Conservation (phyloP, 2,888 invertebrate genomes). For the Macrostomum cliftonense region DNA sequence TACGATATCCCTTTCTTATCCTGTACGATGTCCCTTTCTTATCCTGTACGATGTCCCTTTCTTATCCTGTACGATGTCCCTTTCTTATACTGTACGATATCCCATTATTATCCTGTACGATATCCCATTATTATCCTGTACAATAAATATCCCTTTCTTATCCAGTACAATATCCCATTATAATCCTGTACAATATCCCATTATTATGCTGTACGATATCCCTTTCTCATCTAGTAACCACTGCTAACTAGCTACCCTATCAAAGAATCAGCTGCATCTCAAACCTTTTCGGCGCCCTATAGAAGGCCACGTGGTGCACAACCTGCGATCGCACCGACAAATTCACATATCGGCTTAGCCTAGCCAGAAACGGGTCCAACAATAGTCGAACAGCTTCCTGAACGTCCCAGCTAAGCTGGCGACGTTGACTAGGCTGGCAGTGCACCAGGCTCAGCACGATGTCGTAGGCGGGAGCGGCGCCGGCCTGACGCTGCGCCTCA, state of each 20-base stretch:
- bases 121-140: too few relatives aligned
- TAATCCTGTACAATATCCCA: too few relatives aligned
- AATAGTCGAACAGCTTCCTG: constrained; percentile 49
- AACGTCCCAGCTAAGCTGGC: constrained; percentile 51
- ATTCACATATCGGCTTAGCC: not conserved
- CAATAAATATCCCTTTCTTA: too few relatives aligned
- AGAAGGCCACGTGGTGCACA: constrained; percentile 2
- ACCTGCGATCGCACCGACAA: not conserved
- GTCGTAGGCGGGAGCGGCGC: constrained; percentile 47
- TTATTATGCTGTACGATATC: constrained; percentile 60
- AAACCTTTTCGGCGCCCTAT: not conserved
- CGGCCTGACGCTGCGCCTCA: constrained; percentile 12
- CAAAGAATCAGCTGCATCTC: too few relatives aligned
- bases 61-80: too few relatives aligned
- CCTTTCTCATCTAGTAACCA: constrained; percentile 3
- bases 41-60: too few relatives aligned
- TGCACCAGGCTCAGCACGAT: constrained; percentile 63
- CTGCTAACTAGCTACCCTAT: too few relatives aligned
- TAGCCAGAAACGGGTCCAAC: constrained; percentile 9
- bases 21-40: too few relatives aligned
- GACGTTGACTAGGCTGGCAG: constrained; percentile 48
- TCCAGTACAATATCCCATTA: too few relatives aligned
- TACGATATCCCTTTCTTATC: too few relatives aligned
- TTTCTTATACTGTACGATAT: too few relatives aligned
- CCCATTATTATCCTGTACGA: too few relatives aligned